Conservation (phyloP, 2,888 invertebrate genomes). For the Geophilus truncorum region DNA sequence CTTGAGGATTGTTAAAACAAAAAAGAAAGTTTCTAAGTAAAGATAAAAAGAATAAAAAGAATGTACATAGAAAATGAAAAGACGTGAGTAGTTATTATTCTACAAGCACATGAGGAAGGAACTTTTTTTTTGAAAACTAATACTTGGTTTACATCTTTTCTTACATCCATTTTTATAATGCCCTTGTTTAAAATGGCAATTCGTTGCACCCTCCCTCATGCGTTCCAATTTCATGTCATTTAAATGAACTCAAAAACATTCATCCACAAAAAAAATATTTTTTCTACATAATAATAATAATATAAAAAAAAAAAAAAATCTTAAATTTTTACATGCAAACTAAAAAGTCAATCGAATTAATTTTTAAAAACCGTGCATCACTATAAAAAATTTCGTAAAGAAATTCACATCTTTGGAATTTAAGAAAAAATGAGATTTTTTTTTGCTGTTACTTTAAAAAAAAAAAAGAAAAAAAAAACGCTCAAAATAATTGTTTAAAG, state of each 20-base stretch:
- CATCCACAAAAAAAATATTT: background rate
- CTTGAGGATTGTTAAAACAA: background rate
- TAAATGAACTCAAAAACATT: background rate
- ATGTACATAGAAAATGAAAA: background rate
- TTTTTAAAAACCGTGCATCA: background rate
- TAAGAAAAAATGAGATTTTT: background rate
- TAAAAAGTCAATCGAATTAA: background rate
- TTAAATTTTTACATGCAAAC: background rate
- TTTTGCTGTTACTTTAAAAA: too few species aligned
- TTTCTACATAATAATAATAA: too few species aligned
- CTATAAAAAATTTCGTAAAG: background rate
- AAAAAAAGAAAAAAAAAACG: too few species aligned
- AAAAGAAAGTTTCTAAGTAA: background rate
- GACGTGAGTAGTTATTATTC: background rate
- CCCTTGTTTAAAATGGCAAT: background rate
- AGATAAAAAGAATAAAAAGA: background rate
- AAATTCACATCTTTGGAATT: slow-evolving; percentile 10
- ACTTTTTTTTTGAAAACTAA: background rate
- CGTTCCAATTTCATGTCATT: background rate
- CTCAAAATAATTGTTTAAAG: background rate
- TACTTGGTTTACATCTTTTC: background rate
- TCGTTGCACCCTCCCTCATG: background rate
- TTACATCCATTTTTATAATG: background rate
- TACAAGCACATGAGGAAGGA: background rate
- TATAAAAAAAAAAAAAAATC: background rate